These are phyloP conservation scores for Gavia stellata DNA, from an alignment of 2,113 vertebrate species.

Conservation along the genomic window DNA sequence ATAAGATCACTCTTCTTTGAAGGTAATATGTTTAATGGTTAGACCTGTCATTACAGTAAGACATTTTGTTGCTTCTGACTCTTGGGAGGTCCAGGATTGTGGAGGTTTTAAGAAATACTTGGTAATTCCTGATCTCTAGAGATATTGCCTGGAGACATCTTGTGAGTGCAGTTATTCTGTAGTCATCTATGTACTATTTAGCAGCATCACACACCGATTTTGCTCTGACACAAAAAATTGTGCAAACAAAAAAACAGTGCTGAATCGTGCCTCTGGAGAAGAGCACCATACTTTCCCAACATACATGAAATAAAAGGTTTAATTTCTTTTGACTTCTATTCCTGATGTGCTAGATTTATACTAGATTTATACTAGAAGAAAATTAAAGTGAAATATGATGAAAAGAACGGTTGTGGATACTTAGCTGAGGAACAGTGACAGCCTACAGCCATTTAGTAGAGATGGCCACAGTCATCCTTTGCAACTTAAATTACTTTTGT, in stretches of 20 bases:
- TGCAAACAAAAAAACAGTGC: background rate
- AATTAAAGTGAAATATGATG: background rate
- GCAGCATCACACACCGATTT: background rate
- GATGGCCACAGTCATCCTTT: background rate
- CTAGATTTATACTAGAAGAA: background rate
- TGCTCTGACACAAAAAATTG: background rate
- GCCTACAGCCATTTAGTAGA: background rate
- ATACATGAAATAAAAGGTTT: background rate
- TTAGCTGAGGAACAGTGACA: background rate
- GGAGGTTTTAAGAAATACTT: background rate
- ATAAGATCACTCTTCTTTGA: background rate
- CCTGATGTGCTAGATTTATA: too few relatives aligned
- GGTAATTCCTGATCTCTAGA: background rate
- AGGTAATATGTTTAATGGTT: background rate
- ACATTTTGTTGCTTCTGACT: background rate
- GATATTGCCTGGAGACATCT: background rate
- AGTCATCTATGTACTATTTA: background rate
- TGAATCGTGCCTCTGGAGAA: background rate
- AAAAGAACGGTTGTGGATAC: background rate
- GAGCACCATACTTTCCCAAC: background rate
- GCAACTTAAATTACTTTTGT: background rate
- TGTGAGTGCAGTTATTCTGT: background rate
- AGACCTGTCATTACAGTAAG: background rate
- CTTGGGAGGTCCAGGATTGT: background rate
- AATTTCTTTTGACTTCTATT: rapidly evolving